Base-by-base conservation (phyloP, 2,113 vertebrate genomes). In the Quiscalus mexicanus region DNA sequence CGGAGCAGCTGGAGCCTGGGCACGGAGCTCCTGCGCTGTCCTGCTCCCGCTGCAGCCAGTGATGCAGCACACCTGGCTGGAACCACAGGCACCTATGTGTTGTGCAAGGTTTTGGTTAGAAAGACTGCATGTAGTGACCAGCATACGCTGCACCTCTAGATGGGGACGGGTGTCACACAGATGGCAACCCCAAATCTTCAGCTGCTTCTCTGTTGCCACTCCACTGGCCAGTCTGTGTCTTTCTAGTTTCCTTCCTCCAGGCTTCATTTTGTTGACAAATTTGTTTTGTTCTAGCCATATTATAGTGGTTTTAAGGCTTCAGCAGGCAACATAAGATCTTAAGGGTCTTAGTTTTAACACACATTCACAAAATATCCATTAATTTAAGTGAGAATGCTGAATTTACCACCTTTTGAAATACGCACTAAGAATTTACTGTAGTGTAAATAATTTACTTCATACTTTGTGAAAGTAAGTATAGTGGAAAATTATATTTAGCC, bases 401-500 rank as follows among this genome's bases (percentile, higher is more conserved):
- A 94, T 96, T 89, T 95, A 91, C 92, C 92, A 80, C 83, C 75
- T 91, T 87, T 92, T 89, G 79, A 69, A 93, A 71, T 77, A 95
- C 0, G 15, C 30, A 92, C 83, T 93, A 75, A 96, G 88, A 93
- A 87, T 89, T 93, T 89, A 89, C 90, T 89, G 92, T 88, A 90
- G 87, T 28, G 64, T 92, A 94, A 96, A 97, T 96, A 96, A 91
- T 95, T 94, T 95, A 94, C 74, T 91, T 82, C 75, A 64, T 76
- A 91, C 52, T 95, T 94, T 81, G 68, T 53, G 60, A 87, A 93
- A 94, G 69, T 74, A 89, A 87, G 74, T 70, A 91, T 68, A 85
- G 78, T 87, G 96, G 97, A 95, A 96, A 97, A 97, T 97, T 97
- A 95, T 97, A 97, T 97, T 98, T 90, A 94, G 85, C 78, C 68